Conservation (phyloP, 2,797 vertebrate species). For the Mus caroli region DNA sequence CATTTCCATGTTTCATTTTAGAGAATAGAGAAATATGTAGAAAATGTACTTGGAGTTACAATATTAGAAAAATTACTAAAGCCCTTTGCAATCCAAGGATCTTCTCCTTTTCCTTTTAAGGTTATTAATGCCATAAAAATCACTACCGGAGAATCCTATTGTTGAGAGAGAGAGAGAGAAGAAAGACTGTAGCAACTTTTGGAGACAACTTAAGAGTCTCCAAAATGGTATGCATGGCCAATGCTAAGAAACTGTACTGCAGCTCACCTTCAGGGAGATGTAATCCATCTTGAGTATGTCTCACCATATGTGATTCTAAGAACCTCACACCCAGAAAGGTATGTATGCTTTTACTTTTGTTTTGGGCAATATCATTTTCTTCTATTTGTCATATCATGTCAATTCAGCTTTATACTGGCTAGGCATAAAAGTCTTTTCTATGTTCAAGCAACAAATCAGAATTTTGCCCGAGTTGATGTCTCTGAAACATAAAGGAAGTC, state of each 20-base stretch:
- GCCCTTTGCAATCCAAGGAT: neutral
- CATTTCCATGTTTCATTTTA: slow-evolving; percentile 7
- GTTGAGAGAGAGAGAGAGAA: no score
- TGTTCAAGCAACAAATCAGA: neutral
- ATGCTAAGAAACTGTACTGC: neutral
- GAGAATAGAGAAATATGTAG: neutral
- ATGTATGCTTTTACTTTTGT: neutral
- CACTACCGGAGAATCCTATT: neutral
- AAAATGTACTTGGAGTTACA: neutral
- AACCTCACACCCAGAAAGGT: neutral
- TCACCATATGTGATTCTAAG: neutral
- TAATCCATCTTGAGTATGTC: neutral
- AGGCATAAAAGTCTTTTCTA: neutral
- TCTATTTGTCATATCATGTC: neutral
- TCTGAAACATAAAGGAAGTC: neutral
- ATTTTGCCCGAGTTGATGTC: neutral
- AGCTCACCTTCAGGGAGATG: neutral
- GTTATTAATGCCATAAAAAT: neutral
- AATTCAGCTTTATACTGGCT: neutral
- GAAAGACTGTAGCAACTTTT: neutral
- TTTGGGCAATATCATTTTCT: neutral
- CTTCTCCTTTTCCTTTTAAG: neutral
- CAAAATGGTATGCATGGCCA: neutral
- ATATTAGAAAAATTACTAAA: slow-evolving; percentile 24
- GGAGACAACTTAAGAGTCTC: neutral